phyloP scores from a whole-genome alignment of 2,888 invertebrate species.

The Syrphus vitripennis region DNA sequence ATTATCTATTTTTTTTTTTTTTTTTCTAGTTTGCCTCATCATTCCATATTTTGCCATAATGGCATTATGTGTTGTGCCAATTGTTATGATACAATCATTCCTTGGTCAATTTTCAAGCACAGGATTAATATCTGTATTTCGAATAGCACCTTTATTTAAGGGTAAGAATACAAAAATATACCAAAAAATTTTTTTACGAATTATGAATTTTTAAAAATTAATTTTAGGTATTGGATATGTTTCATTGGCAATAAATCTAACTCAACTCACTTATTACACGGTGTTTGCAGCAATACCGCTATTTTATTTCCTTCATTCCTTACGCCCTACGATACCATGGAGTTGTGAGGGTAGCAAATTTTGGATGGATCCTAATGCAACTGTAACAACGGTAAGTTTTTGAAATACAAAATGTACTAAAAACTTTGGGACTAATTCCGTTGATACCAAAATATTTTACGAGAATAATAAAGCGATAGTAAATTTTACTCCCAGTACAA shows the following conservation, averaged over 20 bases:
- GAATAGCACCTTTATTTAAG: conserved; percentile 92
- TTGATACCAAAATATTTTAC: no score
- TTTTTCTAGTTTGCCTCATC: conserved; percentile 73
- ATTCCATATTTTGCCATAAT: conserved; percentile 83
- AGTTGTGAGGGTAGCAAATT: conserved; percentile 84
- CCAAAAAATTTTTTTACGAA: not conserved
- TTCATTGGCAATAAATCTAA: conserved; percentile 88
- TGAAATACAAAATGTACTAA: no score
- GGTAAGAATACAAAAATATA: conserved; percentile 83
- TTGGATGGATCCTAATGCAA: conserved; percentile 71
- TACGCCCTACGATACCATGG: conserved; percentile 88
- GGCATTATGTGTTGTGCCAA: conserved; percentile 91
- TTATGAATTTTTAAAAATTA: not conserved
- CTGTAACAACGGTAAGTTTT: conserved; percentile 54
- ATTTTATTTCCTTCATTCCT: conserved; percentile 87
- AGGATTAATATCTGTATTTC: conserved; percentile 91
- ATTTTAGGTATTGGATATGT: conserved; percentile 91
- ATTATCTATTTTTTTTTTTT: not conserved
- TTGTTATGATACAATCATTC: conserved; percentile 93
- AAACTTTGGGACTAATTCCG: no score
- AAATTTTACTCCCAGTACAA: no score
- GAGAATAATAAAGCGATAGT: no score
- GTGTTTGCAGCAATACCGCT: conserved; percentile 82
- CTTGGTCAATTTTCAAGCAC: conserved; percentile 93
- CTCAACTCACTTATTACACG: conserved; percentile 89